phyloP scores from a whole-genome alignment of 2,113 vertebrate genomes.

The Tangachromis dhanisi region DNA sequence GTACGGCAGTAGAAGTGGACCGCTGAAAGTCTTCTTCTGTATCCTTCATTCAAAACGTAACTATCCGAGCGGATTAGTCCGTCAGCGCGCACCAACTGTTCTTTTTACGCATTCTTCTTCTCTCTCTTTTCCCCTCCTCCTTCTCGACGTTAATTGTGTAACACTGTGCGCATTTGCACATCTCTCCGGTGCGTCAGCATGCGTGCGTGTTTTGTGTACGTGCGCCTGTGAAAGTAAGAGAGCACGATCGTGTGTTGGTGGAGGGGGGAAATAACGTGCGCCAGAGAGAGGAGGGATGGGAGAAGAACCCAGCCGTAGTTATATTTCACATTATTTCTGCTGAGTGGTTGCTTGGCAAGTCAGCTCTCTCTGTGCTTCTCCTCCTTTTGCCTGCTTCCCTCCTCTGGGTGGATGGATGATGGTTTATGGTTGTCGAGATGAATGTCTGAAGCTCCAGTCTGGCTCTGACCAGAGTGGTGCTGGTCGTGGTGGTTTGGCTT shows the following conservation, averaged over 20 bases:
- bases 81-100: neutral
- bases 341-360: constrained; percentile 43
- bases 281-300: neutral
- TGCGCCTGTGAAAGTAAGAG: neutral
- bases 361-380: constrained; percentile 5
- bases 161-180: constrained; percentile 12
- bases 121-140: neutral
- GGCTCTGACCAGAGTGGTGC: neutral
- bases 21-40: neutral
- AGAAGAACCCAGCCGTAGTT: constrained; percentile 7
- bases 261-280: neutral
- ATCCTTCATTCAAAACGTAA: neutral
- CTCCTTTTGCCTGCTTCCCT: neutral
- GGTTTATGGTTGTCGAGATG: constrained; percentile 37
- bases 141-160: neutral
- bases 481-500: neutral
- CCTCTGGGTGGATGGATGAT: constrained; percentile 13
- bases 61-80: neutral
- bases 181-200: constrained; percentile 31
- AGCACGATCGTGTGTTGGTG: neutral
- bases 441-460: constrained; percentile 14
- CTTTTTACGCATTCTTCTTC: neutral
- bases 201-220: neutral
- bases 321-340: constrained; percentile 52
- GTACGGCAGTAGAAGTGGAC: neutral